Conservation (phyloP, 2,797 vertebrate genomes). For the Chelmon rostratus region DNA sequence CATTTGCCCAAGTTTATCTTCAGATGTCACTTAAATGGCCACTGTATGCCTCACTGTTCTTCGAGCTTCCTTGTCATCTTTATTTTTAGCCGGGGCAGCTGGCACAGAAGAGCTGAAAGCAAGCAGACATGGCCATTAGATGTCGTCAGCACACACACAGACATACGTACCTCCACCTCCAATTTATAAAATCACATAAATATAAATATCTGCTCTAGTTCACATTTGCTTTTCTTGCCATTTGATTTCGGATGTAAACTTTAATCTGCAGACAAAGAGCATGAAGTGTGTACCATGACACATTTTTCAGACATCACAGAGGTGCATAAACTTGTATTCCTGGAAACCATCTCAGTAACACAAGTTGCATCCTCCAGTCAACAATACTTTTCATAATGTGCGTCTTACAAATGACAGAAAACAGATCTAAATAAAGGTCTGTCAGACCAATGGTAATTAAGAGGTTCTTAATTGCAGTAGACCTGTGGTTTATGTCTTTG, state of each 20-base stretch:
- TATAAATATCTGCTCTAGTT: not conserved
- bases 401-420: constrained; percentile 45
- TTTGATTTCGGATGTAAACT: not conserved
- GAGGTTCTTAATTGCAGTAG: constrained; percentile 64
- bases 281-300: not conserved
- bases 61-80: constrained; percentile 63
- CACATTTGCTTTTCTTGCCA: not conserved
- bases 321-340: constrained; percentile 9
- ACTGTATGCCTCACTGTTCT: constrained; percentile 31
- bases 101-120: constrained; percentile 49
- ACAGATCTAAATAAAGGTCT: constrained; percentile 57
- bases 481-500: constrained; percentile 63
- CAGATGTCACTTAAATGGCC: constrained; percentile 33
- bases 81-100: constrained; percentile 81
- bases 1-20: constrained; percentile 34
- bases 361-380: constrained; percentile 6
- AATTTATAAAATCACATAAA: not conserved
- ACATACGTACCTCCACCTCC: not conserved
- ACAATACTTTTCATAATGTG: constrained; percentile 33
- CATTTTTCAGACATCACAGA: constrained; percentile 9
- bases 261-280: not conserved
- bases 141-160: constrained; percentile 16
- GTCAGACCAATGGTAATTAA: constrained; percentile 68
- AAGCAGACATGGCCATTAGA: constrained; percentile 48
- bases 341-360: constrained; percentile 12